Percentiles rank a stretch among this genome's conserved stretches.
phyloP scores from a whole-genome alignment of 2,888 invertebrate species.

The Apomyelois bistriatella region DNA sequence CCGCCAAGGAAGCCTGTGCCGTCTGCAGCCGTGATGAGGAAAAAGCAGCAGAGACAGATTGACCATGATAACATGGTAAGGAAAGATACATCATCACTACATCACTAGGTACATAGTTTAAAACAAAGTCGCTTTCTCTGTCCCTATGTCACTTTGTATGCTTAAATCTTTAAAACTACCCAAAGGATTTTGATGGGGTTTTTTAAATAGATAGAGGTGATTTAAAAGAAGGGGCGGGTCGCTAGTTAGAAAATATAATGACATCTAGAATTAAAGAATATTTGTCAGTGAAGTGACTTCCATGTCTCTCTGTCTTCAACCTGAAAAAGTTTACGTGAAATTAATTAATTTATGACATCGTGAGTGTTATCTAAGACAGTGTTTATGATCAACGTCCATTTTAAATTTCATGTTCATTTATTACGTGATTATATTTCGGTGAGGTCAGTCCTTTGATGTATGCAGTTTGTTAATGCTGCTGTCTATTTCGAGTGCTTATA shows the following conservation, averaged over 20 bases:
- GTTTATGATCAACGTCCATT: background rate
- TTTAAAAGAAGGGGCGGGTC: too few species aligned
- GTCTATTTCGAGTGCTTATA: background rate
- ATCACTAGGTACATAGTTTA: too few species aligned
- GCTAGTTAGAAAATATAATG: too few species aligned
- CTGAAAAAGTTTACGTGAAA: too few species aligned
- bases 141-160: too few species aligned
- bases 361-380: background rate
- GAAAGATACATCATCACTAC: background rate
- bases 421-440: background rate
- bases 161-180: too few species aligned
- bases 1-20: constrained; percentile 38
- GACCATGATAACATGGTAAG: constrained; percentile 79
- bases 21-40: constrained; percentile 73
- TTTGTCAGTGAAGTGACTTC: too few species aligned
- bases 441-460: background rate
- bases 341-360: background rate
- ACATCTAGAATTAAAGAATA: too few species aligned
- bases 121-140: background rate
- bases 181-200: too few species aligned
- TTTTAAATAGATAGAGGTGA: too few species aligned
- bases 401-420: background rate
- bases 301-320: too few species aligned
- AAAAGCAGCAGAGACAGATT: constrained; percentile 76
- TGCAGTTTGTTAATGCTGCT: background rate